Conservation (phyloP, 2,888 invertebrate genomes). For the Rhagonycha lutea region DNA sequence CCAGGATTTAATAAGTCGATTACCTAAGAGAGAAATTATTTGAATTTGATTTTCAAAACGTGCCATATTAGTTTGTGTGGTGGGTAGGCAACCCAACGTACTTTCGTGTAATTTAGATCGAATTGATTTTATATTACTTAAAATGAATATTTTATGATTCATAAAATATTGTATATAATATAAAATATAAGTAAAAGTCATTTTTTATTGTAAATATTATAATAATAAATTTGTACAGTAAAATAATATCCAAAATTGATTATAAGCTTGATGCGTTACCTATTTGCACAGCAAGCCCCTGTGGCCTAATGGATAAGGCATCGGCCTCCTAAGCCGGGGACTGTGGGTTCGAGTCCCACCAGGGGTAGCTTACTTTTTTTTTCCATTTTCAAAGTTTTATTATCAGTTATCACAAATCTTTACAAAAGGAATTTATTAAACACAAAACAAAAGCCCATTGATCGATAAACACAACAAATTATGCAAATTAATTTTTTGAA, state of each 20-base stretch:
- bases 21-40: slow-evolving; percentile 62
- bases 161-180: too few species aligned
- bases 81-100: background rate
- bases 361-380: slow-evolving; percentile 63
- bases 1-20: slow-evolving; percentile 92
- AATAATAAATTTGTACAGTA: too few species aligned
- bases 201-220: background rate
- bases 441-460: background rate
- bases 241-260: too few species aligned
- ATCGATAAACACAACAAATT: background rate
- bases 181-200: too few species aligned
- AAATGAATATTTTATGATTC: too few species aligned
- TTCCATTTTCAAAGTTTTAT: background rate
- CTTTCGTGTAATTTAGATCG: background rate
- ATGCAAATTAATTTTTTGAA: background rate
- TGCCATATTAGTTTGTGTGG: background rate
- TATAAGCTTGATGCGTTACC: background rate
- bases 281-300: slow-evolving; percentile 61
- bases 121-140: background rate
- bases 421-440: background rate
- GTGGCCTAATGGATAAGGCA: slow-evolving; percentile 85
- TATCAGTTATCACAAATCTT: too few species aligned
- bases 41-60: background rate
- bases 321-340: slow-evolving; percentile 85
- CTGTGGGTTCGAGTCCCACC: slow-evolving; percentile 86